Evolutionary conservation across 2,888 invertebrate genomes (phyloP).

Genomic region (Strigamia crassipes): DNA sequence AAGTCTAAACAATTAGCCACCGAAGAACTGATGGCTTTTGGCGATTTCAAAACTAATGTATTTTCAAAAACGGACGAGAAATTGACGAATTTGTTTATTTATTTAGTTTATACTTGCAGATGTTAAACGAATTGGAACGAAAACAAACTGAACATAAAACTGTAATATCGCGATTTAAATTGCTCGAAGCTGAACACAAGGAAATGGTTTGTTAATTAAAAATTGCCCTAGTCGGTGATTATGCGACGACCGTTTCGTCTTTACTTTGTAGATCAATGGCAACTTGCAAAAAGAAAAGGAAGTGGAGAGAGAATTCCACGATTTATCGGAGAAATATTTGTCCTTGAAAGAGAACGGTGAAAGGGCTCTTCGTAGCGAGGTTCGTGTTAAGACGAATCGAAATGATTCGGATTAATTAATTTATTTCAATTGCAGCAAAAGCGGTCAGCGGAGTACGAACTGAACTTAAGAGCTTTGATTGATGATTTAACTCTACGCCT

Average conservation of each 20-base stretch:
- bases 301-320: background rate
- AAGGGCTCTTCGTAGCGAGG: background rate
- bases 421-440: background rate
- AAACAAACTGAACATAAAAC: background rate
- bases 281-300: background rate
- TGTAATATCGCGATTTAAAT: background rate
- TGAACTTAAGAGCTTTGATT: background rate
- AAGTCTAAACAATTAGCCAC: slow-evolving; percentile 44
- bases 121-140: background rate
- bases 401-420: background rate
- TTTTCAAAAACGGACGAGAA: background rate
- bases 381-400: background rate
- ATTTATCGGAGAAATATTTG: background rate
- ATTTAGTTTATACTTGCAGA: background rate
- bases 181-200: background rate
- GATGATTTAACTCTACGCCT: slow-evolving; percentile 25
- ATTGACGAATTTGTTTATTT: background rate
- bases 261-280: background rate
- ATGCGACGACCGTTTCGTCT: background rate
- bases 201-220: background rate
- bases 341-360: background rate
- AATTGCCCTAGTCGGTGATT: background rate
- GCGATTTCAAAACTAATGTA: slow-evolving; percentile 41
- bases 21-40: slow-evolving; percentile 43
- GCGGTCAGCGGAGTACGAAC: background rate